These are phyloP conservation scores for Saccostrea glomerata DNA, from an alignment of 1,140 invertebrate species.

Conservation along the genomic window DNA sequence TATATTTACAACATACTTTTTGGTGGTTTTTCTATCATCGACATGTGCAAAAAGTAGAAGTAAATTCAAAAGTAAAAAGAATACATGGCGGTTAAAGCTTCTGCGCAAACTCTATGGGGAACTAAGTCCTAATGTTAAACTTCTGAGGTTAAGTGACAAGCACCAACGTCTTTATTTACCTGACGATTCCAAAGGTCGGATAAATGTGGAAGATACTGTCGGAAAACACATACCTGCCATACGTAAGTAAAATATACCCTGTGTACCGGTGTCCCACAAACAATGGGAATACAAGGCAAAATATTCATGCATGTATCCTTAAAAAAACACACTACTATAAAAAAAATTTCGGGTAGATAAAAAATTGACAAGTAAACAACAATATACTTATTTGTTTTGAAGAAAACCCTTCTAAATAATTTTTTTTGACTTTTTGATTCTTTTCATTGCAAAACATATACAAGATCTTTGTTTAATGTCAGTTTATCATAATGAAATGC, in stretches of 20 bases:
- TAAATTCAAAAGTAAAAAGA: constrained; percentile 8
- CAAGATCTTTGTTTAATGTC: no score
- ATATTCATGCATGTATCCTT: no score
- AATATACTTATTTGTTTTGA: no score
- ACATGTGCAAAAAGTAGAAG: not conserved
- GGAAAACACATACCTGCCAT: not conserved
- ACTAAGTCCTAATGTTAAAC: constrained; percentile 39
- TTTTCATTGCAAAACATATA: no score
- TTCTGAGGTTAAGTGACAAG: constrained; percentile 45
- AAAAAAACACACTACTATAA: no score
- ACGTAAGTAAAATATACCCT: not conserved
- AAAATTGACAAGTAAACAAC: no score
- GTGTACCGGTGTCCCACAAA: no score
- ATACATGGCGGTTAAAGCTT: constrained; percentile 47
- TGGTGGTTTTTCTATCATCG: not conserved
- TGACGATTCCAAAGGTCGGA: not conserved
- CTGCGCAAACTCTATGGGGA: constrained; percentile 42
- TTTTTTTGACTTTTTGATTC: no score
- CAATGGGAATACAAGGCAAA: no score
- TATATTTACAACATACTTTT: constrained; percentile 7
- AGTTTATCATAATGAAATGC: no score
- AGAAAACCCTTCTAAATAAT: no score
- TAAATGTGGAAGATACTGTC: not conserved
- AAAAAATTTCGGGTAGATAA: no score
- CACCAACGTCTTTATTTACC: not conserved